Conservation (phyloP, 2,888 invertebrate species). For the Heteropelma amictum region DNA sequence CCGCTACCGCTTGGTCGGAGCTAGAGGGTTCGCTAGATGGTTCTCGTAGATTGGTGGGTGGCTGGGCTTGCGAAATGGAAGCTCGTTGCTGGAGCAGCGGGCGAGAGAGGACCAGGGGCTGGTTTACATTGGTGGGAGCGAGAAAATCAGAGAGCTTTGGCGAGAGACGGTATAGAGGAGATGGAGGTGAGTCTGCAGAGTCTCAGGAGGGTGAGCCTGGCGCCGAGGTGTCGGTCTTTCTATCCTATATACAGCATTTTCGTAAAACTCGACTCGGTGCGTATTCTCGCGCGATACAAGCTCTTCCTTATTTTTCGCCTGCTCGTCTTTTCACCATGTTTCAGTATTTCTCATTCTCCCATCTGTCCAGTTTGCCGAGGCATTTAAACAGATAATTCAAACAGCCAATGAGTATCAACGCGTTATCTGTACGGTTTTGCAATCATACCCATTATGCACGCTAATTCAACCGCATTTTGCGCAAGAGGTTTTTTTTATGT, state of each 20-base stretch:
- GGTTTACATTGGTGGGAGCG: conserved; percentile 62
- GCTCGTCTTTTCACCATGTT: conserved; percentile 18
- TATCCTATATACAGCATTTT: conserved; percentile 57
- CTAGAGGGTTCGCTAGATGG: conserved; percentile 62
- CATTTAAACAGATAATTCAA: too few relatives aligned
- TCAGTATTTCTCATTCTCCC: conserved; percentile 28
- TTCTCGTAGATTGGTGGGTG: conserved; percentile 60
- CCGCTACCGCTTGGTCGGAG: conserved; percentile 46
- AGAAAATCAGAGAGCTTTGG: conserved; percentile 53
- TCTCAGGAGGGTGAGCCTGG: conserved; percentile 77
- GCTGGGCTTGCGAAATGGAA: conserved; percentile 64
- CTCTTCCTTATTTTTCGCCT: conserved; percentile 7
- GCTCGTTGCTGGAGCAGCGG: conserved; percentile 58
- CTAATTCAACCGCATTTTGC: conserved; percentile 72
- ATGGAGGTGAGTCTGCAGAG: conserved; percentile 76
- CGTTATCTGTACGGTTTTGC: too few relatives aligned
- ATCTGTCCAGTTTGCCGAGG: neutral
- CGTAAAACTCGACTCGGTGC: conserved; percentile 58
- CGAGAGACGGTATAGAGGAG: conserved; percentile 57
- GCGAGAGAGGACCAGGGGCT: conserved; percentile 58
- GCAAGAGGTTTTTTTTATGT: too few relatives aligned
- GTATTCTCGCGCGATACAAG: conserved; percentile 51
- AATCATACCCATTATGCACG: conserved; percentile 55
- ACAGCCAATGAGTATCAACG: too few relatives aligned
- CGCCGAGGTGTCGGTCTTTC: conserved; percentile 77